A percentile compares a stretch with the other conserved stretches of the same genome.
Evolutionary conservation across 2,888 invertebrate species (phyloP).

Genomic region (Rhaphigaster nebulosa): DNA sequence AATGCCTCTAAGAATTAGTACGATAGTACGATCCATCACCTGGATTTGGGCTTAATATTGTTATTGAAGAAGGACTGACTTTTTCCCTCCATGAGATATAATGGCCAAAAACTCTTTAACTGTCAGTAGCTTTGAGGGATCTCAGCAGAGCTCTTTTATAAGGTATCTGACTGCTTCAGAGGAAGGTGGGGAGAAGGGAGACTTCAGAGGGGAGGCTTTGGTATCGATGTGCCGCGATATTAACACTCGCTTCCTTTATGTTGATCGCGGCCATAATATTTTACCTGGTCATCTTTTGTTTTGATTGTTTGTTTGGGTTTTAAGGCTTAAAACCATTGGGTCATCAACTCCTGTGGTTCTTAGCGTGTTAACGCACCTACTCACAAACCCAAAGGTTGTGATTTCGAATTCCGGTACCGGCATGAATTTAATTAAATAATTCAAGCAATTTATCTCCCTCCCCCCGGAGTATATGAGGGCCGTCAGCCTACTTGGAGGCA

Average conservation of each 20-base stretch:
- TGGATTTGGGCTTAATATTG: not conserved
- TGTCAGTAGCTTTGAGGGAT: not conserved
- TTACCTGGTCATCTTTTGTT: not conserved
- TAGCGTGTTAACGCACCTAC: no score
- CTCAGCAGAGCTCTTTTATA: not conserved
- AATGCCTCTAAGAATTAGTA: not conserved
- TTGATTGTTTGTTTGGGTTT: no score
- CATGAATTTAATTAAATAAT: no score
- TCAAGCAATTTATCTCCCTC: no score
- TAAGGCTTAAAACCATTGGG: no score
- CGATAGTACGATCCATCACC: slow-evolving; percentile 18
- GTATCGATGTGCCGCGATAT: not conserved
- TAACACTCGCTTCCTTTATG: not conserved
- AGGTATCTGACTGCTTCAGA: not conserved
- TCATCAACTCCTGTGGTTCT: no score
- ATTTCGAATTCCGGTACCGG: no score
- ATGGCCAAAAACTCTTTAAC: not conserved
- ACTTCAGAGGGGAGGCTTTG: no score
- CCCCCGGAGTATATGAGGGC: no score
- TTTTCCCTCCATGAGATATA: not conserved
- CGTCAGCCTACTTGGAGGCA: no score
- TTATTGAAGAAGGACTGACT: not conserved
- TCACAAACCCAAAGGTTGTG: no score
- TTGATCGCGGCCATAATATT: not conserved
- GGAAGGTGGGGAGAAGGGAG: not conserved